Evolutionary conservation across 2,888 invertebrate species (phyloP).

Genomic region (Apeira syringaria): DNA sequence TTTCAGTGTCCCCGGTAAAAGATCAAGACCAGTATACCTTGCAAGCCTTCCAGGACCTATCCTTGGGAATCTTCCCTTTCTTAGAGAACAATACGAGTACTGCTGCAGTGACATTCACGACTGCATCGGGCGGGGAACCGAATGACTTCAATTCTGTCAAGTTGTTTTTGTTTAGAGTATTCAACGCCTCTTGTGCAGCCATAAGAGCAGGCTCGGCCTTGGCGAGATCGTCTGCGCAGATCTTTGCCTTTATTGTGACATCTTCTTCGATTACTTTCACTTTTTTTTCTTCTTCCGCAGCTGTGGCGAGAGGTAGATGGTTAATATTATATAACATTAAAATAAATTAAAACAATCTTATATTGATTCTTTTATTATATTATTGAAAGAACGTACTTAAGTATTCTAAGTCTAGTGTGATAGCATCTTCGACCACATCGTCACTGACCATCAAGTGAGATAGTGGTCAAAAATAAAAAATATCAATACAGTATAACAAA

Average conservation of each 20-base stretch:
- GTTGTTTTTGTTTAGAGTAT: slow-evolving; percentile 96
- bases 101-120: slow-evolving; percentile 93
- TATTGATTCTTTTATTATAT: too few species aligned
- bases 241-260: slow-evolving; percentile 91
- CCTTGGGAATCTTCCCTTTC: slow-evolving; percentile 94
- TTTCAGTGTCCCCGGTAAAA: too few species aligned
- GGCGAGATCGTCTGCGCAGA: slow-evolving; percentile 94
- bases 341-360: too few species aligned
- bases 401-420: too few species aligned
- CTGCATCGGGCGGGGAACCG: slow-evolving; percentile 94
- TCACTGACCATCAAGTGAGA: too few species aligned
- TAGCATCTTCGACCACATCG: too few species aligned
- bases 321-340: too few species aligned
- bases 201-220: slow-evolving; percentile 95
- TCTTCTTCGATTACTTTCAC: slow-evolving; percentile 95
- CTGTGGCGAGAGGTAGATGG: slow-evolving; percentile 51
- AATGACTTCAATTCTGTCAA: slow-evolving; percentile 97
- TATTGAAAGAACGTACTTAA: too few species aligned
- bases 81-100: slow-evolving; percentile 93
- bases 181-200: slow-evolving; percentile 95
- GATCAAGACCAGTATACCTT: slow-evolving; percentile 85
- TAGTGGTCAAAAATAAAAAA: too few species aligned
- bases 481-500: too few species aligned
- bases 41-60: slow-evolving; percentile 95
- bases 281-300: slow-evolving; percentile 94